These are phyloP conservation scores for Autographa pulchrina DNA, from an alignment of 2,888 invertebrate genomes.

Conservation along the genomic window DNA sequence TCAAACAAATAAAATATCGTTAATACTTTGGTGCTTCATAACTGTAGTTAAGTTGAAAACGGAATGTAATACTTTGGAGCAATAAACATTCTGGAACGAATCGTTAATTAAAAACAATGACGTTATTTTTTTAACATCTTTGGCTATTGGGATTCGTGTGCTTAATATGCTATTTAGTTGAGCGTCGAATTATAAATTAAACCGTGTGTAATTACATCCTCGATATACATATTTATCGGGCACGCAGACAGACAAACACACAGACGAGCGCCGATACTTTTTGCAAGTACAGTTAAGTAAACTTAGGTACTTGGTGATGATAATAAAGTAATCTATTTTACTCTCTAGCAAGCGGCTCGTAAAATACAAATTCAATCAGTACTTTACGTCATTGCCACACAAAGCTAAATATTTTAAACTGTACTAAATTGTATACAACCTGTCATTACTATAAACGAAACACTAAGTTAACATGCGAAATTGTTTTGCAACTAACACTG, in stretches of 20 bases:
- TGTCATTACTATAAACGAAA: constrained; percentile 63
- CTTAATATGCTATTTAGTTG: constrained; percentile 30
- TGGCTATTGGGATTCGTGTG: constrained; percentile 28
- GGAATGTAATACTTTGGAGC: constrained; percentile 50
- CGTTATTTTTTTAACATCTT: constrained; percentile 53
- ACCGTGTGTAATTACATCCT: neutral
- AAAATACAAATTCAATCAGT: constrained; percentile 75
- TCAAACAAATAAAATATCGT: constrained; percentile 26
- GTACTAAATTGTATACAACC: constrained; percentile 60
- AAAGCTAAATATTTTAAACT: constrained; percentile 66
- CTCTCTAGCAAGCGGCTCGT: constrained; percentile 64
- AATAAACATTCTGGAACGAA: constrained; percentile 64
- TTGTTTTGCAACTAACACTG: constrained; percentile 57
- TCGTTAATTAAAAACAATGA: constrained; percentile 60
- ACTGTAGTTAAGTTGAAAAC: constrained; percentile 53
- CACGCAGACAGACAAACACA: neutral
- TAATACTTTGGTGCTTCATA: constrained; percentile 44
- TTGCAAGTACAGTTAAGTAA: constrained; percentile 27
- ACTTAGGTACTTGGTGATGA: constrained; percentile 39
- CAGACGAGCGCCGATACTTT: neutral
- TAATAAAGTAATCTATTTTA: constrained; percentile 66
- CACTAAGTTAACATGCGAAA: constrained; percentile 67
- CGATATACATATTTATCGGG: neutral
- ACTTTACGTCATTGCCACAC: constrained; percentile 70
- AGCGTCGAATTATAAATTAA: constrained; percentile 30